Evolutionary conservation across 2,797 vertebrate genomes (phyloP).

Genomic region (Pipistrellus pipistrellus): DNA sequence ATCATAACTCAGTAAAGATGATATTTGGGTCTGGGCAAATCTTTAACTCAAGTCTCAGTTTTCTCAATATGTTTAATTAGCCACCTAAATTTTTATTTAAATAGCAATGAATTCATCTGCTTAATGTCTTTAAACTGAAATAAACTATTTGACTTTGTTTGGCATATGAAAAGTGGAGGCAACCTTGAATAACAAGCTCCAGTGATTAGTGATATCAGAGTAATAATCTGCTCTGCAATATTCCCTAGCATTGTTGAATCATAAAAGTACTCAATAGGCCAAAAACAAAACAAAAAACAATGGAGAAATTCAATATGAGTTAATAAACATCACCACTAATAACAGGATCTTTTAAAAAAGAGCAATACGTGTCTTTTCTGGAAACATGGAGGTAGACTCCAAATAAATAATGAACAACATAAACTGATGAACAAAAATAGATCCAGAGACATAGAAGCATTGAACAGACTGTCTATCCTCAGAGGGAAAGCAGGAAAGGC

Average conservation of each 20-base stretch:
- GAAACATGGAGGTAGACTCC: background rate
- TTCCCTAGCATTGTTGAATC: slow-evolving; percentile 54
- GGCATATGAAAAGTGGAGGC: slow-evolving; percentile 73
- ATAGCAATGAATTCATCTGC: slow-evolving; percentile 77
- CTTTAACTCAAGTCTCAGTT: slow-evolving; percentile 79
- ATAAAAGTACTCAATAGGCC: slow-evolving; percentile 61
- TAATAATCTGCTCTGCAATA: slow-evolving; percentile 61
- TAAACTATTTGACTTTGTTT: slow-evolving; percentile 81
- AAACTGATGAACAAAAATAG: too few species aligned
- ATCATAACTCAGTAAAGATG: slow-evolving; percentile 81
- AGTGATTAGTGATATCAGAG: slow-evolving; percentile 84
- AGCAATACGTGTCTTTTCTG: slow-evolving; percentile 60
- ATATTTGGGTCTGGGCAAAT: slow-evolving; percentile 78
- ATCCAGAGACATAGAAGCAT: too few species aligned
- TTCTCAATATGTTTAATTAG: slow-evolving; percentile 83
- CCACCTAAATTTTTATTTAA: slow-evolving; percentile 78
- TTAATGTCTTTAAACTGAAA: slow-evolving; percentile 82
- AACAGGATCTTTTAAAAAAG: slow-evolving; percentile 41
- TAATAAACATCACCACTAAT: slow-evolving; percentile 57
- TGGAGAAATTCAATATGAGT: slow-evolving; percentile 71
- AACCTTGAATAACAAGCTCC: slow-evolving; percentile 74
- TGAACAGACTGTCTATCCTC: too few species aligned
- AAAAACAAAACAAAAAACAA: background rate
- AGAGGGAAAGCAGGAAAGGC: too few species aligned
- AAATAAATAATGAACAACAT: slow-evolving; percentile 1